Percentiles rank a stretch among this genome's conserved stretches.
These are phyloP conservation scores for Drosophila rhopaloa DNA, from an alignment of 1,140 invertebrate genomes.

Conservation along the genomic window DNA sequence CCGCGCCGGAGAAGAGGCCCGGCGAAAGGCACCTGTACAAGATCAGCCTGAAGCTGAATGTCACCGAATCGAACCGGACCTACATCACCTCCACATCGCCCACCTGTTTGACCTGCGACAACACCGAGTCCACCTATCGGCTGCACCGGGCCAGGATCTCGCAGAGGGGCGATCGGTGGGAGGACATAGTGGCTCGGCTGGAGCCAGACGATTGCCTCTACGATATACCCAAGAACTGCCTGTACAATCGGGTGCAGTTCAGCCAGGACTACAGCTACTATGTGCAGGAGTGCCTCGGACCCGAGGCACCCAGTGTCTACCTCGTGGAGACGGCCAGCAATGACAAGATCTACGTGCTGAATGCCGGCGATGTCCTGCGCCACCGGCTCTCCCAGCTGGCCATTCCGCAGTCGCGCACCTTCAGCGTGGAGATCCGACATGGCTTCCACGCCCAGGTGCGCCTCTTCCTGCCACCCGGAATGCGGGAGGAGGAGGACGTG, in stretches of 20 bases:
- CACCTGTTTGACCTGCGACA: conserved; percentile 82
- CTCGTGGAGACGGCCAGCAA: conserved; percentile 86
- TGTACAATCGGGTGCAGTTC: conserved; percentile 88
- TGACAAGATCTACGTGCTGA: conserved; percentile 86
- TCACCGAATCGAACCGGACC: conserved; percentile 79
- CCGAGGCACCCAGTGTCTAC: conserved; percentile 88
- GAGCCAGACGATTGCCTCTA: conserved; percentile 76
- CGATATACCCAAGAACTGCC: conserved; percentile 86
- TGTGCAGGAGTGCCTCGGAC: conserved; percentile 90
- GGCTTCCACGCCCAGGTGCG: conserved; percentile 87
- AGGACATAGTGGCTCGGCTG: conserved; percentile 65
- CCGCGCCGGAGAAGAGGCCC: conserved; percentile 88
- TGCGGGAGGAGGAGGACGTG: conserved; percentile 91
- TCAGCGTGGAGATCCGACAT: conserved; percentile 86
- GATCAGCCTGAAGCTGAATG: conserved; percentile 85
- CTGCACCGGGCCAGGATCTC: conserved; percentile 60
- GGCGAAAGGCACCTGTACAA: conserved; percentile 91
- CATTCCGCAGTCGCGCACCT: conserved; percentile 87
- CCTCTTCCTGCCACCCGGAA: conserved; percentile 90
- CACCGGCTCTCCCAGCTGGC: conserved; percentile 86
- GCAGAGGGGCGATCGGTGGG: conserved; percentile 61
- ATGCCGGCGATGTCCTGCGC: conserved; percentile 86
- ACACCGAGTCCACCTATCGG: conserved; percentile 69
- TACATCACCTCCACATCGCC: conserved; percentile 80
- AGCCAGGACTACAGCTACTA: conserved; percentile 87